Evolutionary conservation across 1,140 invertebrate species (phyloP), one percentile per base, ranked within the genome.

Genomic region (Dicyema japonicum): DNA sequence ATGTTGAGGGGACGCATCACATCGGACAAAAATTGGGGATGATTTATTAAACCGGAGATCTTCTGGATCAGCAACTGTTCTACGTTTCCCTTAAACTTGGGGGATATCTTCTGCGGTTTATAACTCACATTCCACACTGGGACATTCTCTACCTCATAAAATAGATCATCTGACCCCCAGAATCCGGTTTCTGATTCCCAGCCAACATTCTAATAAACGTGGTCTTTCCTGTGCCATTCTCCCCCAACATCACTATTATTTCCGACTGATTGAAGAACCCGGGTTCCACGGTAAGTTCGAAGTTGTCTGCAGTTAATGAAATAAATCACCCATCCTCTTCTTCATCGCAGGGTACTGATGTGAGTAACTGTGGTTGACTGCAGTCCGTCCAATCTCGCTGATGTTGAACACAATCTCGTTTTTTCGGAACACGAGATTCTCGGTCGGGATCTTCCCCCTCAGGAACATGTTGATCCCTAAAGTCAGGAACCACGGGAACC

Each of bases 231-330:
- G 88, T 97, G 34, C 88, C 88, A 58, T 97, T 97, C 50, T 97
- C 88, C 30, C 88, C 88, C 26, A 97, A 58, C 43, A 97, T 57
- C 9, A 97, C 88, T 41, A 97, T 63, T 47, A 97, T 97, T 56
- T 97, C 88, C 3, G 88, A 94, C 54, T 97, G 88, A 14, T 82
- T 90, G 46, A 97, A 97, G 41, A 82, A 74, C 9, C 88, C 88
- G 34, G 65, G 56, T 30, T 67, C 59, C 6, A 94, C 69, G 3
- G 52, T 53, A 22, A 94, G 52, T 26, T 61, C 50, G 43, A 94
- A 92, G 25, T 62, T 60, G 26, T 72, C 74, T 70, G 29, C n/a
- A 13, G 27, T 5, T 15, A 46, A 5, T 1, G 23, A 19, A 22
- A 29, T 32, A 22, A 32, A 40, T 70, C 71, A 0, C 58, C 59